phyloP scores from a whole-genome alignment of 1,140 invertebrate species.

The Ditylenchus dipsaci region DNA sequence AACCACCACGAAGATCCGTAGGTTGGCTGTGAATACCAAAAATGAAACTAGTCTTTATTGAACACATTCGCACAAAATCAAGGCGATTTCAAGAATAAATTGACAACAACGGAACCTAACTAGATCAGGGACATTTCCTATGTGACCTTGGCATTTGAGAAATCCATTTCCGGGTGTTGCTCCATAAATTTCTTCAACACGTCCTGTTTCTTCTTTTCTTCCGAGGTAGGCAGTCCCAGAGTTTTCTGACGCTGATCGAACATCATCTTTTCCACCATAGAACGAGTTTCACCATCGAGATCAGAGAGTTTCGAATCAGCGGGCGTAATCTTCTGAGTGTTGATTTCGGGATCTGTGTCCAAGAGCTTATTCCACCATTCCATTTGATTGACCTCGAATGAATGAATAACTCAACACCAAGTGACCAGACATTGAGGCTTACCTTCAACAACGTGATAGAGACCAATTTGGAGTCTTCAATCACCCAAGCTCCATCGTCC shows the following conservation, averaged over 20 bases:
- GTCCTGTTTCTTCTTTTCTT: slow-evolving; percentile 97
- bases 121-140: slow-evolving; percentile 18
- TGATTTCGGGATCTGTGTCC: slow-evolving; percentile 86
- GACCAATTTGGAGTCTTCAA: slow-evolving; percentile 74
- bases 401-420: too few relatives aligned
- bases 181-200: slow-evolving; percentile 96
- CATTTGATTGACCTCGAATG: slow-evolving; percentile 14
- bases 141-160: slow-evolving; percentile 91
- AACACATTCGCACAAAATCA: too few relatives aligned
- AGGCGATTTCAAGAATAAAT: too few relatives aligned
- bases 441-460: slow-evolving; percentile 60
- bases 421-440: slow-evolving; percentile 2
- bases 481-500: slow-evolving; percentile 72
- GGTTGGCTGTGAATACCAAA: too few relatives aligned
- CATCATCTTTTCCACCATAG: slow-evolving; percentile 99
- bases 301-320: slow-evolving; percentile 96
- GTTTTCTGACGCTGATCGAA: slow-evolving; percentile 90
- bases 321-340: slow-evolving; percentile 93
- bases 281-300: slow-evolving; percentile 90
- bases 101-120: too few relatives aligned
- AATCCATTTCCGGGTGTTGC: slow-evolving; percentile 99
- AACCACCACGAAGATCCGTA: too few relatives aligned
- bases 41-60: too few relatives aligned
- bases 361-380: slow-evolving; percentile 87
- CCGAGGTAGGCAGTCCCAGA: slow-evolving; percentile 91